Evolutionary conservation across 2,888 invertebrate genomes (phyloP).

Genomic region (Uropetala carovei): DNA sequence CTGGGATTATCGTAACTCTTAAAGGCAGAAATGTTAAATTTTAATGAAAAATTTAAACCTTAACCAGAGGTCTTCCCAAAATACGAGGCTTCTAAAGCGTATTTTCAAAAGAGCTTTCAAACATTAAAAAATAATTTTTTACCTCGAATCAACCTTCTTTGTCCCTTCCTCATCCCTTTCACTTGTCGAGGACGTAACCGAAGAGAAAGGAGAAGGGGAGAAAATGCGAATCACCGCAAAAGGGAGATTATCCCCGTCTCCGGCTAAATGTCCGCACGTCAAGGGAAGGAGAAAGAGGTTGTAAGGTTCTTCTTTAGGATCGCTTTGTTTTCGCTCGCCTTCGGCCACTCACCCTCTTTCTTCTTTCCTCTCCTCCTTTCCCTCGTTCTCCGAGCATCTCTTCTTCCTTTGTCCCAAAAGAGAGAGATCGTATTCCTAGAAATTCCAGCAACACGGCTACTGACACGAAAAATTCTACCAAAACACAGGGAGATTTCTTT

Average conservation of each 20-base stretch:
- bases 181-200: conserved; percentile 19
- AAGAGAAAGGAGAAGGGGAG: not conserved
- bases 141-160: not conserved
- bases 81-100: not conserved
- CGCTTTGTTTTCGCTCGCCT: conserved; percentile 13
- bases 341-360: not conserved
- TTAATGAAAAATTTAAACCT: too few relatives aligned
- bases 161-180: not conserved
- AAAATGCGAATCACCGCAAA: conserved; percentile 13
- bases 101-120: not conserved
- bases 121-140: not conserved
- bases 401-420: not conserved
- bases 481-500: not conserved
- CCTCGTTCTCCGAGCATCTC: not conserved
- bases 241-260: conserved; percentile 26
- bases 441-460: not conserved
- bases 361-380: not conserved
- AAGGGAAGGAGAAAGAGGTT: not conserved
- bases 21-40: too few relatives aligned
- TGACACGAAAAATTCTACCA: not conserved
- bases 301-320: not conserved
- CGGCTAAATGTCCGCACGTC: not conserved
- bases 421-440: not conserved
- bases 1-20: too few relatives aligned
- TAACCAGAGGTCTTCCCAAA: too few relatives aligned